Evolutionary conservation across 2,113 vertebrate species (phyloP), one percentile per base, ranked within the genome.

Genomic region (Colossoma macropomum): DNA sequence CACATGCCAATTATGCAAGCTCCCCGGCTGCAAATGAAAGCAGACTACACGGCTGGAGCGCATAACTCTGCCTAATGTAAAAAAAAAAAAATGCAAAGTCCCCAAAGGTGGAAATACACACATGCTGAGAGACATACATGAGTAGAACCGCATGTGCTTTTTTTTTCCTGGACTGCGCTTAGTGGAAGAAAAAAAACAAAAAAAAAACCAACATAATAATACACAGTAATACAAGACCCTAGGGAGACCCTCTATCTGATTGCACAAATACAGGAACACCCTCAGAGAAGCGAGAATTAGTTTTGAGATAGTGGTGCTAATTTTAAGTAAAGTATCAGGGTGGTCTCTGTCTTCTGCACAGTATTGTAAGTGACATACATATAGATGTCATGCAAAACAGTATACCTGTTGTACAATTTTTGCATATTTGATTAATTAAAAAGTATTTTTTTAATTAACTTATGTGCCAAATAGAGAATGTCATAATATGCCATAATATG

Each of bases 11-110:
- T 77, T 86, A 70, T 65, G 30, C 32, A 45, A 63, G 45, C 73
- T 81, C 78, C 56, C 45, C 71, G 75, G 70, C 69, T 84, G 71
- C 75, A 74, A 87, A 85, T 82, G 32, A 85, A 50, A 45, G 27
- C 70, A 82, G 70, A 82, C 59, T 77, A 30, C 59, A 23, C 63
- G 80, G 77, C 70, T 27, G 66, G 62, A 34, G 71, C 38, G 13
- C 28, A 41, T 54, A 32, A 69, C 71, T 70, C 21, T 71, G 70
- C n/a, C 34, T 75, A n/a, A 32, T 25, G 45, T 72, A 56, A 52
- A 81, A 87, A 62, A 62, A 62, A 62, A 59, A 48, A 13, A 74
- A 65, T 7, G 45, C 7, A 30, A 75, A 75, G 30, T 78, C 45
- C 71, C 77, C 23, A 45, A 79, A 84, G 77, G 71, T 75, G 70